Conservation (phyloP, 2,888 invertebrate species). For the Ectropis crepuscularia region DNA sequence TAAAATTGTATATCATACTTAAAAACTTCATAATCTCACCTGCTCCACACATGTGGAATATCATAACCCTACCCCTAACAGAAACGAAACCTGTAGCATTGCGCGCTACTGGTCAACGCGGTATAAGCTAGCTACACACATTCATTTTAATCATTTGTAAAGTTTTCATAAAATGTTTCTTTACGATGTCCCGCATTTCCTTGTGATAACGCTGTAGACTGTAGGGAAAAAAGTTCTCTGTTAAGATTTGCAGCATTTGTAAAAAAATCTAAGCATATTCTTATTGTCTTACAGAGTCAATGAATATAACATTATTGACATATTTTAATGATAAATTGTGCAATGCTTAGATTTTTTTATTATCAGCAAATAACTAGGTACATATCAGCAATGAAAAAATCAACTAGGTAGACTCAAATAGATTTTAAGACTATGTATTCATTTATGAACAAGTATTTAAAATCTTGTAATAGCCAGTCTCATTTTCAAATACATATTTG, state of each 20-base stretch:
- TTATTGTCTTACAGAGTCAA: slow-evolving; percentile 9
- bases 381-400: slow-evolving; percentile 47
- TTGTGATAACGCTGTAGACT: slow-evolving; percentile 82
- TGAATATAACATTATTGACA: not conserved
- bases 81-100: slow-evolving; percentile 84
- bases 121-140: slow-evolving; percentile 81
- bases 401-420: slow-evolving; percentile 15
- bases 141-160: slow-evolving; percentile 70
- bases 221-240: slow-evolving; percentile 83
- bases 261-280: slow-evolving; percentile 78
- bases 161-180: slow-evolving; percentile 73
- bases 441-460: not conserved
- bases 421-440: not conserved
- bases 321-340: slow-evolving; percentile 9
- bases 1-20: slow-evolving; percentile 73
- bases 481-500: too few relatives aligned
- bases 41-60: slow-evolving; percentile 80
- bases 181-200: slow-evolving; percentile 80
- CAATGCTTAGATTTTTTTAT: slow-evolving; percentile 77
- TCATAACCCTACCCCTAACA: slow-evolving; percentile 81
- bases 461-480: too few relatives aligned
- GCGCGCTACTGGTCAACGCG: slow-evolving; percentile 85
- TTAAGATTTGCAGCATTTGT: slow-evolving; percentile 77
- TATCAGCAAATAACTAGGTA: slow-evolving; percentile 64
- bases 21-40: slow-evolving; percentile 82